These are phyloP conservation scores for Eutolmus rufibarbis DNA, from an alignment of 2,888 invertebrate genomes.

Conservation along the genomic window DNA sequence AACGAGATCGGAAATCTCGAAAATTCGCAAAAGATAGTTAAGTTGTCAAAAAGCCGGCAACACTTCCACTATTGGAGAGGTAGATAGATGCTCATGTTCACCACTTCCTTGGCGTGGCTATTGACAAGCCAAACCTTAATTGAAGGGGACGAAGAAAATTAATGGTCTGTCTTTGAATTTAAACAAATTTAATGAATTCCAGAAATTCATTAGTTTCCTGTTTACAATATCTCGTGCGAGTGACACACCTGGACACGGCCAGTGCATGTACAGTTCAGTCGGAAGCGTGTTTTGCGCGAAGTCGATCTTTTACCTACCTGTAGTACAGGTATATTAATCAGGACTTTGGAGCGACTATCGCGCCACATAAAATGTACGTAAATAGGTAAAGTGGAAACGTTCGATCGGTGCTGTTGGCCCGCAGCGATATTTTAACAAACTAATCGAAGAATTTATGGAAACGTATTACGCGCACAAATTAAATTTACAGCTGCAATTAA, in stretches of 20 bases:
- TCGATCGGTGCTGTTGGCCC: not conserved
- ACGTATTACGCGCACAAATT: not conserved
- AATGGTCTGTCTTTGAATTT: not conserved
- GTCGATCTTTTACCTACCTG: not conserved
- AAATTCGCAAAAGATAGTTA: not conserved
- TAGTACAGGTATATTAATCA: conserved; percentile 7
- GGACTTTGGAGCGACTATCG: not conserved
- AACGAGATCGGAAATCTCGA: not conserved
- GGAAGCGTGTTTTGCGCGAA: not conserved
- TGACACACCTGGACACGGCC: not conserved
- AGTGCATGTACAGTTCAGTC: not conserved
- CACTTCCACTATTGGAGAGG: not conserved
- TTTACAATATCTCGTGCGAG: not conserved
- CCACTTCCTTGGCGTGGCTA: not conserved
- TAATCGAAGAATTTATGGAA: conserved; percentile 8
- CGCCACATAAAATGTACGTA: not conserved
- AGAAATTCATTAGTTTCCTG: not conserved
- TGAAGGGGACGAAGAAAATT: not conserved
- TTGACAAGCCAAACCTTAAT: not conserved
- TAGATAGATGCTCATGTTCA: not conserved
- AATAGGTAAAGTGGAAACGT: not conserved
- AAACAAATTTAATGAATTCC: not conserved
- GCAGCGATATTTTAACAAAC: conserved; percentile 12
- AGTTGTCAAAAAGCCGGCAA: not conserved
- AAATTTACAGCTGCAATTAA: conserved; percentile 25